These are phyloP conservation scores for Pseudochirops cupreus DNA, from an alignment of 2,797 vertebrate genomes.

Conservation along the genomic window DNA sequence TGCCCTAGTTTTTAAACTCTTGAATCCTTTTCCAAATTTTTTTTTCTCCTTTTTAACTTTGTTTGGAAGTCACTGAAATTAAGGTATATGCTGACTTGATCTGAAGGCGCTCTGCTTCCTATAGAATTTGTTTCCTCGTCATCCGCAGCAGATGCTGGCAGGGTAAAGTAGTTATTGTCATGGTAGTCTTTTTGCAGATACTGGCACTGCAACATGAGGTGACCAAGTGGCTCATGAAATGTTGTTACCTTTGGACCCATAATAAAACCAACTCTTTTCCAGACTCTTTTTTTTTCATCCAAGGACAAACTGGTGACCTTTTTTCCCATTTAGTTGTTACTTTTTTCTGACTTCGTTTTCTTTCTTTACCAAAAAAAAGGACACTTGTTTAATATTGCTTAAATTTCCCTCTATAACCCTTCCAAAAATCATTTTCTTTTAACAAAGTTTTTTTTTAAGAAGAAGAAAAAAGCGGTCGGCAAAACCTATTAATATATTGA, in stretches of 20 bases:
- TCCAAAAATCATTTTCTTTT: neutral
- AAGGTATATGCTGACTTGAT: neutral
- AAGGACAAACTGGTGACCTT: too few relatives aligned
- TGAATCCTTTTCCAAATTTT: neutral
- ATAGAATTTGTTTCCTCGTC: neutral
- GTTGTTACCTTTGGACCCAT: neutral
- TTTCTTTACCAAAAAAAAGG: too few relatives aligned
- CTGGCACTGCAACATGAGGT: neutral
- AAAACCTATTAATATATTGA: neutral
- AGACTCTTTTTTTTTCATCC: neutral
- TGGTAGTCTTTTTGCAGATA: neutral
- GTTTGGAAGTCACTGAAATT: neutral
- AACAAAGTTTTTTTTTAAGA: neutral
- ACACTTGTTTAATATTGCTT: neutral
- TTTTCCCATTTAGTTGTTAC: neutral
- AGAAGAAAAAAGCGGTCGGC: neutral
- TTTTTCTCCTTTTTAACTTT: neutral
- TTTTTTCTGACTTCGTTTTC: neutral
- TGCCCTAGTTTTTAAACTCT: neutral
- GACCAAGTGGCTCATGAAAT: neutral
- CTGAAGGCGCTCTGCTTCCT: neutral
- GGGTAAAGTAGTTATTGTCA: neutral
- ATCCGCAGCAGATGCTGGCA: neutral
- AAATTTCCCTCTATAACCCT: neutral
- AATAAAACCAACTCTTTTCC: neutral